Base-by-base conservation (phyloP, 2,888 invertebrate species). In the Itoplectis maculator region DNA sequence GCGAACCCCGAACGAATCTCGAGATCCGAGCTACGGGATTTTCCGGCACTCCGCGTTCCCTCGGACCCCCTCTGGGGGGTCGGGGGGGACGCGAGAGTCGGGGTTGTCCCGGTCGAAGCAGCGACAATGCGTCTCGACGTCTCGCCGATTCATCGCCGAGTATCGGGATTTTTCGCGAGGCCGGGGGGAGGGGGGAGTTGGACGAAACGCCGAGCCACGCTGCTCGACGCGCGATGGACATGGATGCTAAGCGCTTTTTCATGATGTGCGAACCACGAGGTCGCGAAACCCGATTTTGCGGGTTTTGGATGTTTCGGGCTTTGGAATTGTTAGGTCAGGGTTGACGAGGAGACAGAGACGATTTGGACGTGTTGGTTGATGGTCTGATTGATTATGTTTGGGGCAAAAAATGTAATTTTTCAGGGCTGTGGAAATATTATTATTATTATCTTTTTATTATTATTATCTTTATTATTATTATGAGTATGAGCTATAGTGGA, bases 21-120 rank as follows among this genome's bases (percentile, higher is more conserved):
- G 61, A 61, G n/a, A n/a, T n/a, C n/a, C n/a, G n/a, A n/a, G n/a
- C n/a, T n/a, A 2, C 47, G 47, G 47, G 11, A 61, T 68, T 79
- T 72, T 79, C 29, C 42, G 42, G 40, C 42, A 42, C n/a, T n/a
- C n/a, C n/a, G n/a, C n/a, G n/a, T n/a, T n/a, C n/a, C n/a, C n/a
- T n/a, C n/a, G n/a, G n/a, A n/a, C n/a, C n/a, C n/a, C n/a, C n/a
- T n/a, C n/a, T n/a, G n/a, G n/a, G n/a, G n/a, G n/a, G n/a, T n/a
- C n/a, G n/a, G n/a, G n/a, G n/a, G n/a, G n/a, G n/a, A n/a, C n/a
- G n/a, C n/a, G n/a, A n/a, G n/a, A n/a, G n/a, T n/a, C n/a, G n/a
- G n/a, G n/a, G n/a, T n/a, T n/a, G n/a, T n/a, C n/a, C n/a, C n/a
- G n/a, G n/a, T n/a, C n/a, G n/a, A n/a, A 49, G 13, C 47, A 2